Percentiles rank a stretch among this genome's conserved stretches.
phyloP scores from a whole-genome alignment of 2,113 vertebrate species.

The Pontoporia blainvillei region DNA sequence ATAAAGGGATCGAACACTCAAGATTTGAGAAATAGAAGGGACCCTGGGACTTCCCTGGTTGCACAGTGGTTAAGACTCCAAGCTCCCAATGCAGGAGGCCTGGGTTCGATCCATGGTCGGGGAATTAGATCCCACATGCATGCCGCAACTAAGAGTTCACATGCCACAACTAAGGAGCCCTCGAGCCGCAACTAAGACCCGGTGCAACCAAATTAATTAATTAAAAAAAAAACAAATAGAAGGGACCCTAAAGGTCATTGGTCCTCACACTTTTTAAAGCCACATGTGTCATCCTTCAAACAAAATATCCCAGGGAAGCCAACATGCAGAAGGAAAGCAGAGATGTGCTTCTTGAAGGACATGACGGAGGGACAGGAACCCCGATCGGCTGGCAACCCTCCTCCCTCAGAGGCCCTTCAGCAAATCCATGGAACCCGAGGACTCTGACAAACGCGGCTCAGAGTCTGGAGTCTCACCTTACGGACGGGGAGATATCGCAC shows the following conservation, averaged over 20 bases:
- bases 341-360: neutral
- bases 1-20: neutral
- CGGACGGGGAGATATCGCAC: neutral
- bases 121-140: too few relatives aligned
- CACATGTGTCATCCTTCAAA: neutral
- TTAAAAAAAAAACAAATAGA: neutral
- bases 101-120: too few relatives aligned
- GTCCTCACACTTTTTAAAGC: neutral
- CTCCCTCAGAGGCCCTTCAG: neutral
- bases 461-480: neutral
- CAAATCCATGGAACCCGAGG: neutral
- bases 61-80: too few relatives aligned
- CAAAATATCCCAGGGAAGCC: neutral
- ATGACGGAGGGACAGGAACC: neutral
- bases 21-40: neutral
- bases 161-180: too few relatives aligned
- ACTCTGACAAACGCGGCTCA: neutral
- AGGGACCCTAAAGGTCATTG: neutral
- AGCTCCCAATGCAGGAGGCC: too few relatives aligned
- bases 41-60: too few relatives aligned
- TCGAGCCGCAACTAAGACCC: too few relatives aligned
- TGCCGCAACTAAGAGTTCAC: too few relatives aligned
- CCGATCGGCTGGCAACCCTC: neutral
- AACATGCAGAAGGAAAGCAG: neutral
- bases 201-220: too few relatives aligned